Evolutionary conservation across 2,888 invertebrate species (phyloP).

Genomic region (Drosophila pseudotakahashii): DNA sequence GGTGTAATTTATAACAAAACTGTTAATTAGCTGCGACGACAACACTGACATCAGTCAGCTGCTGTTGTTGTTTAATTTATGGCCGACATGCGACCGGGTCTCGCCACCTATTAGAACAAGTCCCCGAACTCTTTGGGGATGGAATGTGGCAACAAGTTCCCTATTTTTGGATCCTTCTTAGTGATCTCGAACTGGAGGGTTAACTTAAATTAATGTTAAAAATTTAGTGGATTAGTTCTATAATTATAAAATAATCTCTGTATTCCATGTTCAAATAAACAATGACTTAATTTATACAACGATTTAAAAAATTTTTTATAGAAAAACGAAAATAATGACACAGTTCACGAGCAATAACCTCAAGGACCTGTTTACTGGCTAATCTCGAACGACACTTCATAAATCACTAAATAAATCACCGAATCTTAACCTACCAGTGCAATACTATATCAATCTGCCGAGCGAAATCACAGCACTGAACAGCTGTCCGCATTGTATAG

Average conservation of each 20-base stretch:
- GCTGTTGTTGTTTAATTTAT: conserved; percentile 75
- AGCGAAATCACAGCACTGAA: conserved; percentile 58
- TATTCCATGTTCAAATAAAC: neutral
- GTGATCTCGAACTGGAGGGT: neutral
- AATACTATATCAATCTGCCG: conserved; percentile 54
- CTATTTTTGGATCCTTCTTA: conserved; percentile 4
- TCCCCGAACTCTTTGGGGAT: conserved; percentile 10
- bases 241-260: neutral
- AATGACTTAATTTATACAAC: neutral
- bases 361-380: conserved; percentile 52
- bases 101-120: conserved; percentile 36
- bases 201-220: too few species aligned
- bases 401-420: conserved; percentile 72
- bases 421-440: conserved; percentile 63
- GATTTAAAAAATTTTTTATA: too few species aligned
- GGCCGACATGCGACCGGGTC: conserved; percentile 35
- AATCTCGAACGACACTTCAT: conserved; percentile 72
- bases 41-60: conserved; percentile 80
- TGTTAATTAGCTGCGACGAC: conserved; percentile 84
- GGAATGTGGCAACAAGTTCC: conserved; percentile 36
- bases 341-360: conserved; percentile 42
- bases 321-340: too few species aligned
- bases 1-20: conserved; percentile 83
- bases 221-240: too few species aligned
- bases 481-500: conserved; percentile 64